These are phyloP conservation scores for Sinhomidia bicolor DNA, from an alignment of 2,888 invertebrate genomes.

Conservation along the genomic window DNA sequence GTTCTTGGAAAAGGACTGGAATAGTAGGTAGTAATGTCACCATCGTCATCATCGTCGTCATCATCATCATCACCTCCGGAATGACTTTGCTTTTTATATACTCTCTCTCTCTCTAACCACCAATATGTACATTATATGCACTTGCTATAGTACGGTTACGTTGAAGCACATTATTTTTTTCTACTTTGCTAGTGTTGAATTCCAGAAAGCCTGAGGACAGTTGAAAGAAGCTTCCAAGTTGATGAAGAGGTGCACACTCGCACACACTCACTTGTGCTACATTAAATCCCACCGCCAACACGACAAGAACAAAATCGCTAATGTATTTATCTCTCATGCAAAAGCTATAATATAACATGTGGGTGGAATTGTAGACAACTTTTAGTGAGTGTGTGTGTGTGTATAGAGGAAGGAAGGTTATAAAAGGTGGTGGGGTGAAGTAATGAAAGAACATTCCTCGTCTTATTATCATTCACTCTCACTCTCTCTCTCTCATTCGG, in stretches of 20 bases:
- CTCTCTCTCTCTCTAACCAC: background rate
- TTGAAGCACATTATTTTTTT: slow-evolving; percentile 1
- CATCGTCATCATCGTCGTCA: slow-evolving; percentile 7
- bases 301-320: slow-evolving; percentile 37
- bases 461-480: slow-evolving; percentile 53
- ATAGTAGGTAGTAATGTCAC: slow-evolving; percentile 37
- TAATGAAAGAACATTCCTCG: slow-evolving; percentile 44
- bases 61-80: background rate
- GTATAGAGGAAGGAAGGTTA: background rate
- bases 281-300: slow-evolving; percentile 39
- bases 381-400: background rate
- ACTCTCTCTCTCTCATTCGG: too few species aligned
- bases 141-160: background rate
- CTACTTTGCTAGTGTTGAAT: slow-evolving; percentile 44
- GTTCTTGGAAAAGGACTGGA: slow-evolving; percentile 37
- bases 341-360: slow-evolving; percentile 6
- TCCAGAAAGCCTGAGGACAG: slow-evolving; percentile 52
- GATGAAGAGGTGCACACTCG: slow-evolving; percentile 54
- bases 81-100: background rate
- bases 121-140: too few species aligned
- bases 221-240: slow-evolving; percentile 40
- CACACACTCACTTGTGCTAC: slow-evolving; percentile 33
- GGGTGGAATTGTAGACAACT: slow-evolving; percentile 16
- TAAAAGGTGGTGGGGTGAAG: slow-evolving; percentile 29
- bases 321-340: slow-evolving; percentile 10